Percentiles rank a stretch among this genome's conserved stretches.
Conservation (phyloP, 2,797 vertebrate species). For the Danio choprae region DNA sequence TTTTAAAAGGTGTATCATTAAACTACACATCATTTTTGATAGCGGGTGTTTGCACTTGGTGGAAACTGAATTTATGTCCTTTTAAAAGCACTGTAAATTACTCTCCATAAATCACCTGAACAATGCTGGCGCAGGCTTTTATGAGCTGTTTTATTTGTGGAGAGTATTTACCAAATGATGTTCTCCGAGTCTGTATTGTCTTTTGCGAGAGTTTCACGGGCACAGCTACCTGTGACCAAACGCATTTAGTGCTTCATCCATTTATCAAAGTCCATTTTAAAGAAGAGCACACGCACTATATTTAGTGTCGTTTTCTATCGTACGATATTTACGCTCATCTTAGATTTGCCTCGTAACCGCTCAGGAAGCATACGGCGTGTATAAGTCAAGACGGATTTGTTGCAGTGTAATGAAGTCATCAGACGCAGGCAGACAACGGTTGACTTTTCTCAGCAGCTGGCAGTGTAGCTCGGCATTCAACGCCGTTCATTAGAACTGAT, state of each 20-base stretch:
- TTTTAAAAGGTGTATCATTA: conserved; percentile 62
- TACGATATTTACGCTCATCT: neutral
- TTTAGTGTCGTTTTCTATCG: neutral
- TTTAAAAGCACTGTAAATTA: conserved; percentile 65
- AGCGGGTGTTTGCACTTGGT: conserved; percentile 43
- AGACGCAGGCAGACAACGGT: conserved; percentile 40
- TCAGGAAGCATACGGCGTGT: conserved; percentile 11
- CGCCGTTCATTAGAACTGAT: conserved; percentile 46
- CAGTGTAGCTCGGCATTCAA: conserved; percentile 29
- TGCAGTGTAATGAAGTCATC: conserved; percentile 49
- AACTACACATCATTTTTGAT: conserved; percentile 67
- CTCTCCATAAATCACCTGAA: conserved; percentile 77
- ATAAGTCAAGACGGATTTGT: conserved; percentile 29
- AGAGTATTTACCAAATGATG: conserved; percentile 80
- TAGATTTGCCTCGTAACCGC: conserved; percentile 2
- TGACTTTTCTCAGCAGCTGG: conserved; percentile 37
- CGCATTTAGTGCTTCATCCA: conserved; percentile 5
- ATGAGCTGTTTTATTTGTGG: conserved; percentile 77
- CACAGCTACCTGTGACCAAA: conserved; percentile 36
- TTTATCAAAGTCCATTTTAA: conserved; percentile 31
- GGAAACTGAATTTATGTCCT: conserved; percentile 55
- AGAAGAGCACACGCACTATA: neutral
- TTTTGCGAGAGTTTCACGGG: conserved; percentile 18
- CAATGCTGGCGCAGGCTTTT: conserved; percentile 73
- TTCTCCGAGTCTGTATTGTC: conserved; percentile 55